phyloP scores from a whole-genome alignment of 1,140 invertebrate species.

The Tetranychus cinnabarinus region DNA sequence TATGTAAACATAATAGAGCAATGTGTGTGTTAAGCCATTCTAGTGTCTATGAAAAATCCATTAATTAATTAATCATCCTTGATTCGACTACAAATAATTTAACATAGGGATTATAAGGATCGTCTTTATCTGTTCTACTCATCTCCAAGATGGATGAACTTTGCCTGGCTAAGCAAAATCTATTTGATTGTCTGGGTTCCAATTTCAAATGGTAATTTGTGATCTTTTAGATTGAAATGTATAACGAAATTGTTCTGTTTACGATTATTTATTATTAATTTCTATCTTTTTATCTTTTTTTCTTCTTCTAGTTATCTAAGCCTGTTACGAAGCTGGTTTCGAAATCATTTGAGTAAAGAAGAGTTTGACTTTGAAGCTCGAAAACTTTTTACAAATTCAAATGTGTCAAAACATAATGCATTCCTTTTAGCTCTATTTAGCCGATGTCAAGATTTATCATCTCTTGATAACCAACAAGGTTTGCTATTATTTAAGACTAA shows the following conservation, averaged over 20 bases:
- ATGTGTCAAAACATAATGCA: background rate
- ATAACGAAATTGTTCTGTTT: background rate
- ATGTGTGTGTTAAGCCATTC: too few species aligned
- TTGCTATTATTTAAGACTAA: background rate
- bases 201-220: slow-evolving; percentile 3
- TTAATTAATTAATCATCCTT: too few species aligned
- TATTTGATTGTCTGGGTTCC: slow-evolving; percentile 2
- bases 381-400: background rate
- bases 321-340: slow-evolving; percentile 1
- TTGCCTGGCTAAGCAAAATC: background rate
- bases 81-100: too few species aligned
- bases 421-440: slow-evolving; percentile 2
- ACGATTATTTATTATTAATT: background rate
- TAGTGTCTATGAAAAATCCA: too few species aligned
- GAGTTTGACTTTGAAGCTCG: slow-evolving; percentile 2
- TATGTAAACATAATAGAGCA: too few species aligned
- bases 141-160: background rate
- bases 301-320: background rate
- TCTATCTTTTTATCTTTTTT: background rate
- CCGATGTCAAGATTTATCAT: background rate
- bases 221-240: background rate
- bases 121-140: background rate
- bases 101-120: too few species aligned
- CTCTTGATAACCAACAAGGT: background rate
- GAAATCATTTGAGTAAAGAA: background rate